Base-by-base conservation (phyloP, 1,140 invertebrate genomes). In the Pectinophora gossypiella region DNA sequence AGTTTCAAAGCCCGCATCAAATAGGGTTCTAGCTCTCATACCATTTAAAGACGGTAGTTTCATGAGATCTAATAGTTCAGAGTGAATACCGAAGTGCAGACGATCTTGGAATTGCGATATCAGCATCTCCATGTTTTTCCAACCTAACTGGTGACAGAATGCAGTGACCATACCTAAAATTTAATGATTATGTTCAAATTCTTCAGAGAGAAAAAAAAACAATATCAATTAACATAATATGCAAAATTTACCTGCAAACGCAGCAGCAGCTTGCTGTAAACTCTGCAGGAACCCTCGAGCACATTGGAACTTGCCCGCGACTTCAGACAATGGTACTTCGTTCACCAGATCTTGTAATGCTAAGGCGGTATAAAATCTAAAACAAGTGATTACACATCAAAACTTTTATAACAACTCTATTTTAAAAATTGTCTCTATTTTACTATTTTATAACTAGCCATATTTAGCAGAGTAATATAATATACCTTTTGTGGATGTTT, bases 81-180 rank as follows among this genome's bases (percentile, higher is more conserved):
- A 90, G 64, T 96, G 94, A 21, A 99, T 94, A 9, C 98, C 98
- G 88, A 99, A 99, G 63, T 96, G 95, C 18, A 99, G 89, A 13
- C 98, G 92, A 61, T 95, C 93, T 89, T 98, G 96, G 85, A 99
- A 99, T 83, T 98, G 95, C 3, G 93, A 92, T 10, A 99, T 90
- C 1, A 99, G 87, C 21, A 98, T 85, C 80, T 98, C 95, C 51
- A 99, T 89, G 71, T 94, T 97, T 48, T 91, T 91, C 98, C 98
- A 99, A 2, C 97, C 95, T n/a, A 99, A 85, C 44, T 96, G 93
- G 64, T 92, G 92, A 88, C 97, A 98, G 88, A 99, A 98, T 16
- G 94, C 92, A 1, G 96, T 97, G 0, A 98, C 94, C 95, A 97
- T 97, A 46, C 94, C 95, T 96, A 77, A 48, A 86, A 79, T 13